These are phyloP conservation scores for Poecilia velifera DNA, from an alignment of 2,797 vertebrate species.

Conservation along the genomic window DNA sequence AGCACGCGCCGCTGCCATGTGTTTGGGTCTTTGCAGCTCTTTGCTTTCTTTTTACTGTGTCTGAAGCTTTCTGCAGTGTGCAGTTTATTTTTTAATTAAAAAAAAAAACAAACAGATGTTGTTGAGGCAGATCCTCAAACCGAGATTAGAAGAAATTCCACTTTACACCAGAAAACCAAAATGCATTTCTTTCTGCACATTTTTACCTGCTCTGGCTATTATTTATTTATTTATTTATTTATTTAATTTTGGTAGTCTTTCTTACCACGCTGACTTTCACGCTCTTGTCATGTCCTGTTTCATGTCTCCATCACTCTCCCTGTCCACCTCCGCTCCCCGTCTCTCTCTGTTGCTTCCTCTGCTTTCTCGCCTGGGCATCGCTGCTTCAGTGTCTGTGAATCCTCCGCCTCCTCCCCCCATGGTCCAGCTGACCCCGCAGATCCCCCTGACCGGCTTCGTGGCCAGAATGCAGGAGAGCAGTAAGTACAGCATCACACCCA, in stretches of 20 bases:
- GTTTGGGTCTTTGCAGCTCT: conserved; percentile 19
- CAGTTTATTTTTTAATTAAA: conserved; percentile 30
- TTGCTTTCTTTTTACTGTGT: conserved; percentile 17
- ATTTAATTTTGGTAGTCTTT: background rate
- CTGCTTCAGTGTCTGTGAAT: conserved; percentile 93
- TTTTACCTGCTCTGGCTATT: conserved; percentile 49
- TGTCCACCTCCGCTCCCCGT: conserved; percentile 17
- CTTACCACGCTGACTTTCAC: conserved; percentile 15
- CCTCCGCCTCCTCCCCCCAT: conserved; percentile 97
- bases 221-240: conserved; percentile 2
- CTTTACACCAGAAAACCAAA: conserved; percentile 34
- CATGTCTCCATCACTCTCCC: conserved; percentile 17
- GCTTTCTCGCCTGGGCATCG: conserved; percentile 64
- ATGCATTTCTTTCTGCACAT: conserved; percentile 43
- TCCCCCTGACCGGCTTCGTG: conserved; percentile 99
- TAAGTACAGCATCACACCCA: conserved; percentile 83
- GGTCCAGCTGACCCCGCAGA: conserved; percentile 99
- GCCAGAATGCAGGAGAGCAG: conserved; percentile 99
- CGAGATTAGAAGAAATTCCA: conserved; percentile 29
- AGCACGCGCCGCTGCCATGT: conserved; percentile 10
- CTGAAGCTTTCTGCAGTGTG: conserved; percentile 12
- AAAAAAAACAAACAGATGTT: conserved; percentile 22
- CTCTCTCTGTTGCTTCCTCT: conserved; percentile 28
- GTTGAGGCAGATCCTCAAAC: conserved; percentile 46
- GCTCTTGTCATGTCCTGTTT: conserved; percentile 16